Percentiles rank a stretch among this genome's conserved stretches.
These are phyloP conservation scores for Tinamus guttatus DNA, from an alignment of 2,113 vertebrate species.

Conservation along the genomic window DNA sequence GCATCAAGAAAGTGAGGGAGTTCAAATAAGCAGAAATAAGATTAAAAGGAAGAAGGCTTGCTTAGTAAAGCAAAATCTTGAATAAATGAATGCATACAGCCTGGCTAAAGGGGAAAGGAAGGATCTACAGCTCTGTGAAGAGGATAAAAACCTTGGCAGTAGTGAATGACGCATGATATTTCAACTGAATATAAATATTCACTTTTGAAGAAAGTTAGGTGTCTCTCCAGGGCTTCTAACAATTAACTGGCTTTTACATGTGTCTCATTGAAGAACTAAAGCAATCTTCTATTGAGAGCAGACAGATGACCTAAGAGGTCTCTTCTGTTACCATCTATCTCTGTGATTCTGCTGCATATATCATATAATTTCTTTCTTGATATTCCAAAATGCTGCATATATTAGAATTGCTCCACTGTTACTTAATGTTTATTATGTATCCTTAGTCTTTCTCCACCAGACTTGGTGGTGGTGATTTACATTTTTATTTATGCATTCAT, in stretches of 20 bases:
- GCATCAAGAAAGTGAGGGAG: neutral
- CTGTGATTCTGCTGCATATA: neutral
- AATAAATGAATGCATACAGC: neutral
- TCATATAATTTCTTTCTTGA: neutral
- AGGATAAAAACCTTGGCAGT: neutral
- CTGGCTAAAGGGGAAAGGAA: neutral
- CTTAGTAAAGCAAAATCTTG: neutral
- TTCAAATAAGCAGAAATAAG: neutral
- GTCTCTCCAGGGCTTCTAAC: neutral
- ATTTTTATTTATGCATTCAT: neutral
- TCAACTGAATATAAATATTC: conserved; percentile 52
- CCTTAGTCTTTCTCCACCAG: neutral
- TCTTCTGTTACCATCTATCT: neutral
- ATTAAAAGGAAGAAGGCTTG: neutral
- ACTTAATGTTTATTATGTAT: neutral
- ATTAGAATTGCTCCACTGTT: neutral
- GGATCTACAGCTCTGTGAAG: neutral
- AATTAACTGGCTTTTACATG: neutral
- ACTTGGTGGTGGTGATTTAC: rapidly evolving
- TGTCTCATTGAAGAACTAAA: neutral
- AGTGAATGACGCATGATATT: conserved; percentile 1
- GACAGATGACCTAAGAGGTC: neutral
- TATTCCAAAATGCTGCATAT: neutral
- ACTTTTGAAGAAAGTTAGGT: conserved; percentile 20
- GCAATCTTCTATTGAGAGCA: neutral